Conservation (phyloP, 2,888 invertebrate genomes). For the Leptinotarsa juncta region DNA sequence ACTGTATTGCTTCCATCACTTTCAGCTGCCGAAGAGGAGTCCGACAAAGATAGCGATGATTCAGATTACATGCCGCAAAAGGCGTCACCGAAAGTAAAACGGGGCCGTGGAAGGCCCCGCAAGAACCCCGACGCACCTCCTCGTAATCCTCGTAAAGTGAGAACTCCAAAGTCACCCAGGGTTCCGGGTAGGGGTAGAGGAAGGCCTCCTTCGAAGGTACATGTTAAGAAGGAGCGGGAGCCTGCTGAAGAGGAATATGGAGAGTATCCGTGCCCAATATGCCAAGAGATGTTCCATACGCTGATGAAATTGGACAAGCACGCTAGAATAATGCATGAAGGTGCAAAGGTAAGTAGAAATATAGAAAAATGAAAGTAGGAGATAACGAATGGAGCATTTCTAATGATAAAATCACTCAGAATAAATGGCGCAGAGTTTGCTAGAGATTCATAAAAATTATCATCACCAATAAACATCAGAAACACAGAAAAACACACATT, state of each 20-base stretch:
- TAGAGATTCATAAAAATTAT: no score
- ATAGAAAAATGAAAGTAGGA: no score
- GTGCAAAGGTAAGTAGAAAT: constrained; percentile 46
- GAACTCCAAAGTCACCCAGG: constrained; percentile 36
- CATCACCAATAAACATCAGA: no score
- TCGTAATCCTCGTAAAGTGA: constrained; percentile 30
- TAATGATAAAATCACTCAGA: no score
- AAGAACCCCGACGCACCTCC: constrained; percentile 53
- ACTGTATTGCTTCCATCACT: background rate
- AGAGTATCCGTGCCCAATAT: constrained; percentile 58
- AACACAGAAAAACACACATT: no score
- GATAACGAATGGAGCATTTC: no score
- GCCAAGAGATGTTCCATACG: constrained; percentile 57
- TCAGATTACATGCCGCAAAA: constrained; percentile 62
- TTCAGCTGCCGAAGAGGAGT: constrained; percentile 37
- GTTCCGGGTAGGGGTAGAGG: constrained; percentile 48
- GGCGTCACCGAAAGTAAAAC: constrained; percentile 42
- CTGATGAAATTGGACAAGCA: constrained; percentile 59
- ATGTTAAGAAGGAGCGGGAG: constrained; percentile 50
- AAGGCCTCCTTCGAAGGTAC: constrained; percentile 49
- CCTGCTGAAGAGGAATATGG: constrained; percentile 56
- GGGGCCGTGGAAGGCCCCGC: constrained; percentile 60
- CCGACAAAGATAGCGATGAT: constrained; percentile 55
- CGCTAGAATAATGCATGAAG: constrained; percentile 54
- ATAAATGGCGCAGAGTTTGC: no score